Evolutionary conservation across 35 echinoderm and acorn worm genomes (phyloP), one percentile per base, ranked within the genome.

Genomic region (Ptychodera flava): DNA sequence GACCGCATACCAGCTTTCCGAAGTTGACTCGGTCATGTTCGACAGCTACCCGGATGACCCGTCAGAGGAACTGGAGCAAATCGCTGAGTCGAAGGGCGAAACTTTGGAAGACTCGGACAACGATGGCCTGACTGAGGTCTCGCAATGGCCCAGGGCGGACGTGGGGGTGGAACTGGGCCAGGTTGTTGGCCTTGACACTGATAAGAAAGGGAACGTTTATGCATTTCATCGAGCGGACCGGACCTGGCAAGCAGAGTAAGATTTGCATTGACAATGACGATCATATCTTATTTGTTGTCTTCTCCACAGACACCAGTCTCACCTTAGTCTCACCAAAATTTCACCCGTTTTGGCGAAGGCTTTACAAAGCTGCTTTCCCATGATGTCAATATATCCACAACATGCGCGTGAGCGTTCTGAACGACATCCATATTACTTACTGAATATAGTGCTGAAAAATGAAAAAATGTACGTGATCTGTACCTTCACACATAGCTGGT

Each of bases 191-290:
- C 64, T 97, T 1, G 95, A 82, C 79, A 87, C 89, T 22, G 95
- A 93, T 76, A 79, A 79, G 0, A 22, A 91, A 52, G 95, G 92
- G 28, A 84, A 93, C 88, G 89, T 97, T 0, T 88, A 93, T 80
- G 88, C 92, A 31, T 97, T 93, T 34, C 95, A 97, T 64, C 90
- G 95, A 85, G 92, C 80, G 6, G 81, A 91, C 79, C 93, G 92
- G 31, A 80, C 79, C 1, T 97, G 95, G 95, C 84, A 84, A 84
- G 31, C 45, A 64, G 45, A 64, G 45, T 64, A 64, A 64, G 45
- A 12, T n/a, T n/a, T n/a, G n/a, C n/a, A n/a, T n/a, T n/a, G n/a
- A n/a, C n/a, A n/a, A n/a, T n/a, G n/a, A n/a, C n/a, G n/a, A n/a
- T n/a, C n/a, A n/a, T n/a, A n/a, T n/a, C n/a, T n/a, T n/a, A n/a